Base-by-base conservation (phyloP, 2,797 vertebrate species). In the Chanos chanos region DNA sequence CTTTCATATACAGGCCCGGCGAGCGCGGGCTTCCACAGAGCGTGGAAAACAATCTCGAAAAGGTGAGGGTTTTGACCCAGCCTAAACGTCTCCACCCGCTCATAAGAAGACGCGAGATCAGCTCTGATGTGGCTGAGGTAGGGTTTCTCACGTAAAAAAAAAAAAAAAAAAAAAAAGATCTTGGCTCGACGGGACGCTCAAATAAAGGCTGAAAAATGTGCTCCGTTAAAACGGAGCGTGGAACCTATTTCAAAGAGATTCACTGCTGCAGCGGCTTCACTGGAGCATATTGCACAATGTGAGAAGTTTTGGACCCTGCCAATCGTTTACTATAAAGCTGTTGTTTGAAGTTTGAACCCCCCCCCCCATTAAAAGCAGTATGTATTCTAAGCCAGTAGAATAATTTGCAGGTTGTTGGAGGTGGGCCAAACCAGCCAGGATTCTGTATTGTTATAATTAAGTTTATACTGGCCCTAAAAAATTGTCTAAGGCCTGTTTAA, bases 331-430 rank as follows among this genome's bases (percentile, higher is more conserved):
- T 69, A 78, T 80, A 76, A 86, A 81, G 58, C 70, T 59, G 40
- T 31, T 19, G 74, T 85, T 84, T 85, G 79, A 87, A 83, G 81
- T 83, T 59, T 77, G 44, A 77, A 71, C 71, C 68, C 60, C 22
- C 64, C 70, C 66, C 65, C 64, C 70, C 67, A 43, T 31, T 78
- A 73, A 66, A 73, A 64, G 71, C 77, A 72, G 57, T 65, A 59
- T 28, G 18, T 52, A n/a, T n/a, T 69, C 68, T 31, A 68, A 76
- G 77, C 79, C 73, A 80, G 66, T 68, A 61, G 72, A 78, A 73
- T 77, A 70, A 83, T 84, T 77, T 78, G 82, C 79, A 71, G 71
- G 50, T 76, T 64, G 54, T 61, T 84, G 77, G 71, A 78, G 49
- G 44, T 21, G 48, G 70, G 74, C 80, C 81, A 80, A 73, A 64